Percentiles rank a stretch among this genome's conserved stretches.
Conservation (phyloP, 1,140 invertebrate genomes). For the Cheumatopsyche charites region DNA sequence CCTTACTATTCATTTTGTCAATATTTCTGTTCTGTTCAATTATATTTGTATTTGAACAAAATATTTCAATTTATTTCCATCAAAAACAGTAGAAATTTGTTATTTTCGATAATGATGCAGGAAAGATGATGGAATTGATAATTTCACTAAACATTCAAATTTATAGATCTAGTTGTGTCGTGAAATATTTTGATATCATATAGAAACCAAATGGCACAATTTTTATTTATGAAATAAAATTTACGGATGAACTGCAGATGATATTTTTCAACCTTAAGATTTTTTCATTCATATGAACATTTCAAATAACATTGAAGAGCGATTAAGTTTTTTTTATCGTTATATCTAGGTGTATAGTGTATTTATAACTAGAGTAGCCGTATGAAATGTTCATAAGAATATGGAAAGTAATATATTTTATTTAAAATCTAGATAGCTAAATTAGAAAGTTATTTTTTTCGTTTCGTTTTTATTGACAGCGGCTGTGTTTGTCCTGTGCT, state of each 20-base stretch:
- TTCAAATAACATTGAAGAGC: conserved; percentile 10
- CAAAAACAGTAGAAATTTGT: too few relatives aligned
- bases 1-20: too few relatives aligned
- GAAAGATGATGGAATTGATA: too few relatives aligned
- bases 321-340: not conserved
- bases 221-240: not conserved
- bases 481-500: not conserved
- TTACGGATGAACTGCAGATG: conserved; percentile 33
- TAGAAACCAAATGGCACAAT: too few relatives aligned
- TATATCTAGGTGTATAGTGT: conserved; percentile 29
- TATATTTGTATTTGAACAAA: too few relatives aligned
- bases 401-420: conserved; percentile 29
- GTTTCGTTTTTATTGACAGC: conserved; percentile 16
- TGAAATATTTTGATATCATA: too few relatives aligned
- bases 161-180: too few relatives aligned
- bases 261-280: not conserved
- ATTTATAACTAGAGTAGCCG: conserved; percentile 15
- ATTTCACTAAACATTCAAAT: too few relatives aligned
- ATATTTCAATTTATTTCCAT: too few relatives aligned
- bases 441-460: conserved; percentile 27
- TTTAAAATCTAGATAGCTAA: conserved; percentile 34
- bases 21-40: too few relatives aligned
- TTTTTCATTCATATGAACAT: conserved; percentile 35
- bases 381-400: conserved; percentile 38
- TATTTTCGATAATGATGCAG: too few relatives aligned